Conservation (phyloP, 2,113 vertebrate species). For the Xiphophorus couchianus region DNA sequence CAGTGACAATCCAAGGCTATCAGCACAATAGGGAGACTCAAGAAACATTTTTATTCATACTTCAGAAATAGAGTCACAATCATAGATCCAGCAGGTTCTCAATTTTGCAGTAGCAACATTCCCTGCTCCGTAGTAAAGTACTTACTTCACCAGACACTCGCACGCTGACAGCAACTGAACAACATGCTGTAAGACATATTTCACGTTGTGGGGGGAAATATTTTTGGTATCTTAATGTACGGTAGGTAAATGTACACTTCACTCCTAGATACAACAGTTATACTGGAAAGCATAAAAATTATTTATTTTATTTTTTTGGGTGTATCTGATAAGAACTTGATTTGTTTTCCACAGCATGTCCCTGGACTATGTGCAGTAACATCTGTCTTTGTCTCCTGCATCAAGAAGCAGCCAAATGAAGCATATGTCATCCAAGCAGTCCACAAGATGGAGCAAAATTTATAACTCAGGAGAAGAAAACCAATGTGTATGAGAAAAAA, state of each 20-base stretch:
- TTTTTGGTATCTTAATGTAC: background rate
- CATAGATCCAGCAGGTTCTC: too few relatives aligned
- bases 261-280: too few relatives aligned
- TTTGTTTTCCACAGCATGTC: background rate
- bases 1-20: too few relatives aligned
- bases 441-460: background rate
- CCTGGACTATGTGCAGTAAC: background rate
- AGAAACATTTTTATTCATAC: too few relatives aligned
- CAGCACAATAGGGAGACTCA: too few relatives aligned
- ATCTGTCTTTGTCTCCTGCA: background rate
- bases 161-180: background rate
- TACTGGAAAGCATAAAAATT: background rate
- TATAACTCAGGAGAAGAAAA: background rate
- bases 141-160: too few relatives aligned
- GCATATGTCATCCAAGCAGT: background rate
- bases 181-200: background rate
- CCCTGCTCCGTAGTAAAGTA: too few relatives aligned
- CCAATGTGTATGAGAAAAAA: background rate
- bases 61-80: too few relatives aligned
- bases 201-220: background rate
- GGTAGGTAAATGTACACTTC: background rate
- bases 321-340: background rate
- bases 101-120: background rate
- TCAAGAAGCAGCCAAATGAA: slow-evolving; percentile 6
- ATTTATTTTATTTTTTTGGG: accelerated